A percentile compares a stretch with the other conserved stretches of the same genome.
phyloP scores from a whole-genome alignment of 2,888 invertebrate species.

The Drosophila nigricruria region DNA sequence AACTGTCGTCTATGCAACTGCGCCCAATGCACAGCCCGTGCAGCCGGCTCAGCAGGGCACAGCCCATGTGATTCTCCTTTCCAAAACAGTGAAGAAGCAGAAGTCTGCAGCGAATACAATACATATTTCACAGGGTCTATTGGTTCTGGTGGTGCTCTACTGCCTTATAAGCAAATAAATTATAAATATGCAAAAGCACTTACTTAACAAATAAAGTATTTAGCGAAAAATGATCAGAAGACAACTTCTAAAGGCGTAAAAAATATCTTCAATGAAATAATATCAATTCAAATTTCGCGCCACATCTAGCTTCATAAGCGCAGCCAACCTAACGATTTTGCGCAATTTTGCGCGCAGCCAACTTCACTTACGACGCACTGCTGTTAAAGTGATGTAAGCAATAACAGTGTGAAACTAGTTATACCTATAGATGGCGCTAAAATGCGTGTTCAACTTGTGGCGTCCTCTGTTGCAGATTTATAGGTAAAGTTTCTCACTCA shows the following conservation, averaged over 20 bases:
- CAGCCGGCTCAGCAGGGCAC: slow-evolving; percentile 8
- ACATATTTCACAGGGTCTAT: slow-evolving; percentile 22
- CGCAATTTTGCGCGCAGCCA: neutral
- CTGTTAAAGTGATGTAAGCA: neutral
- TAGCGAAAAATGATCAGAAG: no score
- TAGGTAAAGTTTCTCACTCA: neutral
- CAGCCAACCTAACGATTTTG: neutral
- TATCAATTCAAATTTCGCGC: neutral
- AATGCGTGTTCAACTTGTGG: rapidly evolving
- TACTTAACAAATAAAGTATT: neutral
- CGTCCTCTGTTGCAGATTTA: slow-evolving; percentile 2
- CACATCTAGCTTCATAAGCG: neutral
- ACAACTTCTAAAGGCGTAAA: no score
- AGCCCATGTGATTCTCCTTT: slow-evolving; percentile 37
- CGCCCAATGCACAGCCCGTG: neutral
- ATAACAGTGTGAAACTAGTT: neutral
- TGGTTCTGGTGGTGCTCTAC: slow-evolving; percentile 34
- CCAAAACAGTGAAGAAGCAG: slow-evolving; percentile 45
- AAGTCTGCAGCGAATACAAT: slow-evolving; percentile 31
- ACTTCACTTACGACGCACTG: neutral
- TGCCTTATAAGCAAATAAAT: slow-evolving; percentile 20
- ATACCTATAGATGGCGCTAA: slow-evolving; percentile 10
- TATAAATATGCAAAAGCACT: neutral
- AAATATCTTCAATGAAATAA: no score
- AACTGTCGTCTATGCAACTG: slow-evolving; percentile 24